phyloP scores from a whole-genome alignment of 2,888 invertebrate genomes.

The Microdon myrmicae region DNA sequence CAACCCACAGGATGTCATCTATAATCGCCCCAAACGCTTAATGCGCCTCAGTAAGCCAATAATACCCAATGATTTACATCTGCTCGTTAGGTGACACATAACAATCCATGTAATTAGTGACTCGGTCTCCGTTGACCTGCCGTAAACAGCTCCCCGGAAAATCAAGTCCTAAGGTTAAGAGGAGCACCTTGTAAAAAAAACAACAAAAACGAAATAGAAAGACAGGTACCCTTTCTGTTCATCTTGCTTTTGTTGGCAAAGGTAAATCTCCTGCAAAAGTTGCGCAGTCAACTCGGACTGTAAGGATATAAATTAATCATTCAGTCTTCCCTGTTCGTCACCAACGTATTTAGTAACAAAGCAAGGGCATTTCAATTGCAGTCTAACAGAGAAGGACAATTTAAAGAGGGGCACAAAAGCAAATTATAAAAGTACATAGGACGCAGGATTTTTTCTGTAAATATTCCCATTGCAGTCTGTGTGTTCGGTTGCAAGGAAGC shows the following conservation, averaged over 20 bases:
- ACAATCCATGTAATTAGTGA: conserved; percentile 30
- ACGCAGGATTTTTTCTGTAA: too few species aligned
- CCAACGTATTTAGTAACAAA: conserved; percentile 11
- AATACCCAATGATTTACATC: conserved; percentile 34
- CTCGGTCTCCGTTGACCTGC: conserved; percentile 7
- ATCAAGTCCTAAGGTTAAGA: too few species aligned
- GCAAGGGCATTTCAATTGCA: conserved; percentile 18
- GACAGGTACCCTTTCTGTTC: too few species aligned
- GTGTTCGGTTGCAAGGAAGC: too few species aligned
- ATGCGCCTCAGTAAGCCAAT: conserved; percentile 18
- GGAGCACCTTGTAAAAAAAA: too few species aligned
- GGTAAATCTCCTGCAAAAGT: too few species aligned
- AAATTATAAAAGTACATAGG: too few species aligned
- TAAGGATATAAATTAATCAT: conserved; percentile 22
- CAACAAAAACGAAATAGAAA: too few species aligned
- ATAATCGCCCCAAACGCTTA: conserved; percentile 16
- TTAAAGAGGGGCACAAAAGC: too few species aligned
- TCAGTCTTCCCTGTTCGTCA: neutral
- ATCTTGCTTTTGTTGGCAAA: too few species aligned
- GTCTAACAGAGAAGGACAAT: neutral
- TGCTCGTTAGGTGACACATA: conserved; percentile 20
- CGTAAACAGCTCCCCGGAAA: conserved; percentile 7
- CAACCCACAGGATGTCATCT: too few species aligned
- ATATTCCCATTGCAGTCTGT: too few species aligned
- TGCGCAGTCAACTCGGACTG: neutral